A percentile compares a stretch with the other conserved stretches of the same genome.
These are phyloP conservation scores for Cryptops parisi DNA, from an alignment of 2,888 invertebrate species.

Conservation along the genomic window DNA sequence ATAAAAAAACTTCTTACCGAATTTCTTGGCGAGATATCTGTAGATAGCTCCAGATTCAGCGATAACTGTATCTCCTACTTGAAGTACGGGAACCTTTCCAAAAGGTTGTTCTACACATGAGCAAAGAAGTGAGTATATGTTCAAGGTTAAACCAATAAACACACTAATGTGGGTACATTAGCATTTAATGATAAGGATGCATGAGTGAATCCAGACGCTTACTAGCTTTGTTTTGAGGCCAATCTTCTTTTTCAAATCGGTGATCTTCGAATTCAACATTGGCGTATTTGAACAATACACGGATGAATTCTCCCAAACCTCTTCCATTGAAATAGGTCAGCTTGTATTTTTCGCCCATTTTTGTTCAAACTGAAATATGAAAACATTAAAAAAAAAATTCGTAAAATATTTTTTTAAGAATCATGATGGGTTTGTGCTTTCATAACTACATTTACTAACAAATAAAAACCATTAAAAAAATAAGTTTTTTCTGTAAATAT, in stretches of 20 bases:
- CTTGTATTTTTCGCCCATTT: conserved; percentile 32
- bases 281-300: conserved; percentile 42
- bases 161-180: no score
- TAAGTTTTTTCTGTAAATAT: no score
- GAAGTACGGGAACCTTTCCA: conserved; percentile 26
- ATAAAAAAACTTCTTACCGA: conserved; percentile 18
- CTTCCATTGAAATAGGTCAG: conserved; percentile 44
- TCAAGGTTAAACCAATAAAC: neutral
- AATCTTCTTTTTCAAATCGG: conserved; percentile 36
- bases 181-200: neutral
- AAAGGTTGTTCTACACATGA: conserved; percentile 17
- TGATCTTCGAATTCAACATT: conserved; percentile 42
- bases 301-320: conserved; percentile 42
- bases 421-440: no score
- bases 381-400: no score
- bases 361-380: no score
- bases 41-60: conserved; percentile 24
- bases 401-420: no score
- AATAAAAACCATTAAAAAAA: no score
- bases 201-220: conserved; percentile 7
- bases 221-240: conserved; percentile 21
- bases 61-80: conserved; percentile 23
- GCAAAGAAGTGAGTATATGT: neutral
- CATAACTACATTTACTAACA: no score
- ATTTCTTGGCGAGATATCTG: conserved; percentile 24